Conservation (phyloP, 1,140 invertebrate species). For the Aphaenogaster rudis region DNA sequence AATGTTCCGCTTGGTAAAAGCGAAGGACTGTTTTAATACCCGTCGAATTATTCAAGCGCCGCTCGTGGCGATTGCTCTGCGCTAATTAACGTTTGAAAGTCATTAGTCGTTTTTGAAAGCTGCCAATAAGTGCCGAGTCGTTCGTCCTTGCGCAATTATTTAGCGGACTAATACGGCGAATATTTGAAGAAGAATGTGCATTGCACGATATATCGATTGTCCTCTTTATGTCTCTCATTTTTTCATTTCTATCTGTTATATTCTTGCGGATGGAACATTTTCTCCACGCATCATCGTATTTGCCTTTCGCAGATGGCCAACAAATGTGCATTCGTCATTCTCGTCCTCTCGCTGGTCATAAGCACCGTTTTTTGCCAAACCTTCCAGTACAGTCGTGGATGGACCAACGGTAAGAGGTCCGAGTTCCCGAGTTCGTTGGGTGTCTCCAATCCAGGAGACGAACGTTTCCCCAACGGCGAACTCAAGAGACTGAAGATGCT, state of each 20-base stretch:
- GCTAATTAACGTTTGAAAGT: constrained; percentile 49
- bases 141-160: constrained; percentile 56
- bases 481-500: constrained; percentile 63
- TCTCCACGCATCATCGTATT: not conserved
- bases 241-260: not conserved
- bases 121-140: constrained; percentile 32
- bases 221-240: not conserved
- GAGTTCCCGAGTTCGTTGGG: constrained; percentile 39
- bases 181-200: not conserved
- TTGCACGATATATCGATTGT: not conserved
- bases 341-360: constrained; percentile 71
- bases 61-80: constrained; percentile 1
- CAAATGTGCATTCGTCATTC: not conserved
- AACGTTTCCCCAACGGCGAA: constrained; percentile 49
- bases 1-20: constrained; percentile 19
- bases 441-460: not conserved
- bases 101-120: constrained; percentile 39
- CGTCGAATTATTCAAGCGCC: constrained; percentile 46
- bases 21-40: constrained; percentile 39
- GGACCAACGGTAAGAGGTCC: constrained; percentile 90
- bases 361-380: constrained; percentile 87
- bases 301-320: constrained; percentile 68
- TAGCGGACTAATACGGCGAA: constrained; percentile 2
- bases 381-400: constrained; percentile 92
- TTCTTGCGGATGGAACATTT: not conserved